phyloP scores from a whole-genome alignment of 2,113 vertebrate genomes.

The Paradisaea rubra region DNA sequence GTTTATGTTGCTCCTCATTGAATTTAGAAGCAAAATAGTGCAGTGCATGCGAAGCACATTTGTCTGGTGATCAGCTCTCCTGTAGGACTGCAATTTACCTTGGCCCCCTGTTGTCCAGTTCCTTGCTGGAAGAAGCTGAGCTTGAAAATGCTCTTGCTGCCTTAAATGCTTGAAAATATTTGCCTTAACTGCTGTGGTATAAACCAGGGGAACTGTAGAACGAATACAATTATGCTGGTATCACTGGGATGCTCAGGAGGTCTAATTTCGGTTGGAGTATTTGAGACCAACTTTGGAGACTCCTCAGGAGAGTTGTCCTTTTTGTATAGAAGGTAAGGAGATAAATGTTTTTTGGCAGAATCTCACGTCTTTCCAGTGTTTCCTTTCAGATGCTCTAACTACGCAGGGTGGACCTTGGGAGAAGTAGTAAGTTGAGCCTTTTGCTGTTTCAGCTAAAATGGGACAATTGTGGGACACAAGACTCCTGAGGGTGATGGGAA shows the following conservation, averaged over 20 bases:
- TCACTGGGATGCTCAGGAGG: not conserved
- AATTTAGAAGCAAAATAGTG: not conserved
- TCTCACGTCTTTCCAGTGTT: not conserved
- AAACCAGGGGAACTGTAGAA: not conserved
- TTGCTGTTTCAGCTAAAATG: constrained; percentile 54
- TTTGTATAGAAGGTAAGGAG: not conserved
- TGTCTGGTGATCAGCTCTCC: not conserved
- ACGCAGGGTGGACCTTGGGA: not conserved
- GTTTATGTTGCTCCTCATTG: not conserved
- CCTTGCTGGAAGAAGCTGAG: not conserved
- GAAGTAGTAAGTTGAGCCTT: not conserved
- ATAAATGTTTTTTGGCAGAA: constrained; percentile 26
- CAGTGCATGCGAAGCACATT: not conserved
- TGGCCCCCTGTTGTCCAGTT: rapidly evolving
- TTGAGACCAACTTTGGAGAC: not conserved
- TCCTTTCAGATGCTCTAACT: constrained; percentile 9
- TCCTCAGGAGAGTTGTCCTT: not conserved
- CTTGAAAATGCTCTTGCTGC: not conserved
- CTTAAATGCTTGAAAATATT: not conserved
- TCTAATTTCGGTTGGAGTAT: not conserved
- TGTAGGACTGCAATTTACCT: not conserved
- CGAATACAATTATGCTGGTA: not conserved
- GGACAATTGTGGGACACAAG: constrained; percentile 52
- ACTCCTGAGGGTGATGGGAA: constrained; percentile 21
- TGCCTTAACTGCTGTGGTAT: not conserved